Conservation (phyloP, 2,113 vertebrate species). For the Platichthys flesus region DNA sequence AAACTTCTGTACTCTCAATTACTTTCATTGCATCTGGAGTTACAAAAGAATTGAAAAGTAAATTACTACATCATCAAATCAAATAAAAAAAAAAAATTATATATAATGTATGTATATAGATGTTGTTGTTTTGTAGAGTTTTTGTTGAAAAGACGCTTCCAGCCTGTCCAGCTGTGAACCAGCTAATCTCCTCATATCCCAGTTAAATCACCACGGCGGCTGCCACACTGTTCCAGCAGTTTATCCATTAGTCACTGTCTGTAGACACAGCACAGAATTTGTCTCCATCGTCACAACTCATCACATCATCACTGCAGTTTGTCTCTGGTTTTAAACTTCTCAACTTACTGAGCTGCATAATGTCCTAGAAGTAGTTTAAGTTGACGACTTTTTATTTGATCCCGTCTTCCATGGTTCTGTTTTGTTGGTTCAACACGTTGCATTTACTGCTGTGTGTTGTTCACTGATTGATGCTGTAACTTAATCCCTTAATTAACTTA, state of each 20-base stretch:
- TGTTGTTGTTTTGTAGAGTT: neutral
- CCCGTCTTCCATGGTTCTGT: too few species aligned
- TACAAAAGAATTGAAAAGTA: too few species aligned
- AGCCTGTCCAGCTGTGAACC: constrained; percentile 32
- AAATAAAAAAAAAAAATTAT: too few species aligned
- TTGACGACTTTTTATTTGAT: too few species aligned
- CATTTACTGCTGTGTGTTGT: constrained; percentile 9
- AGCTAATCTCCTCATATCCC: constrained; percentile 21
- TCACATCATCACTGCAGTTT: too few species aligned
- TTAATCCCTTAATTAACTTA: too few species aligned
- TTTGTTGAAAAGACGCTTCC: constrained; percentile 4
- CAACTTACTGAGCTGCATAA: too few species aligned
- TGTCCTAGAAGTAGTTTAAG: too few species aligned
- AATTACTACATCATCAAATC: too few species aligned
- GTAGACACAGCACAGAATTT: neutral
- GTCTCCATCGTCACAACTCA: too few species aligned
- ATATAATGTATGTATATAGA: too few species aligned
- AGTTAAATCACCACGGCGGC: neutral
- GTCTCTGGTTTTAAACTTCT: too few species aligned
- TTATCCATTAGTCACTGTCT: constrained; percentile 37
- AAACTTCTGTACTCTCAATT: constrained; percentile 6
- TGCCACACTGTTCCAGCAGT: constrained; percentile 19
- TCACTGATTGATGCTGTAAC: constrained; percentile 44
- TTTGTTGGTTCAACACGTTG: neutral
- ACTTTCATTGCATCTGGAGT: neutral